Conservation (phyloP, 2,797 vertebrate species). For the Rhincodon typus region DNA sequence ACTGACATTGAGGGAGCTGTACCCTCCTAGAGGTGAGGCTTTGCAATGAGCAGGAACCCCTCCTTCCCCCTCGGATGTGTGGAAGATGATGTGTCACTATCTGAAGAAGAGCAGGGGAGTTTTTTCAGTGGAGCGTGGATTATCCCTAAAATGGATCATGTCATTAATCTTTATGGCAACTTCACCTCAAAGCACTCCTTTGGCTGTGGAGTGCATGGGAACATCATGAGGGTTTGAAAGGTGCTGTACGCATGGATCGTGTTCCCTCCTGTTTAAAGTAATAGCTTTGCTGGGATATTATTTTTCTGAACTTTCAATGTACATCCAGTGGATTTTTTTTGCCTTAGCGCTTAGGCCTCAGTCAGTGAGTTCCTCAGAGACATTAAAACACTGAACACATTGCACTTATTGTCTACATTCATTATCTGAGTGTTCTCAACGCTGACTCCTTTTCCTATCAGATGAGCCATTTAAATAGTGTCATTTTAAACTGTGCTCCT, state of each 20-base stretch:
- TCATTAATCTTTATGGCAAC: not conserved
- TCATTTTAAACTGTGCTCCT: not conserved
- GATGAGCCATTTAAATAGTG: not conserved
- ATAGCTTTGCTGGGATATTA: not conserved
- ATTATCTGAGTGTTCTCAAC: not conserved
- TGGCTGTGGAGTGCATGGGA: not conserved
- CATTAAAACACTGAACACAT: not conserved
- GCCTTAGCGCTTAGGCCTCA: not conserved
- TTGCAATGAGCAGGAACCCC: not conserved
- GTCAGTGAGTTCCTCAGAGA: not conserved
- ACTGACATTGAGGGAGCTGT: not conserved
- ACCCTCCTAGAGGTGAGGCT: not conserved
- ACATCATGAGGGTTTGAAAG: not conserved
- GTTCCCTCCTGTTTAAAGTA: not conserved
- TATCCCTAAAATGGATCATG: slow-evolving; percentile 38
- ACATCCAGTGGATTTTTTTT: not conserved
- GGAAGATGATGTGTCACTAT: not conserved
- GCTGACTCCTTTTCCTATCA: not conserved
- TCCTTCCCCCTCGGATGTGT: not conserved
- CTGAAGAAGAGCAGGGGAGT: not conserved
- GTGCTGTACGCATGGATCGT: not conserved
- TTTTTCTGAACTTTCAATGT: not conserved
- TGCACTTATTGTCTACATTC: not conserved
- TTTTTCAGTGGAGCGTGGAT: not conserved
- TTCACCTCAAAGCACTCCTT: not conserved